Evolutionary conservation across 2,113 vertebrate species (phyloP), one percentile per base, ranked within the genome.

Genomic region (Dasypus novemcinctus): DNA sequence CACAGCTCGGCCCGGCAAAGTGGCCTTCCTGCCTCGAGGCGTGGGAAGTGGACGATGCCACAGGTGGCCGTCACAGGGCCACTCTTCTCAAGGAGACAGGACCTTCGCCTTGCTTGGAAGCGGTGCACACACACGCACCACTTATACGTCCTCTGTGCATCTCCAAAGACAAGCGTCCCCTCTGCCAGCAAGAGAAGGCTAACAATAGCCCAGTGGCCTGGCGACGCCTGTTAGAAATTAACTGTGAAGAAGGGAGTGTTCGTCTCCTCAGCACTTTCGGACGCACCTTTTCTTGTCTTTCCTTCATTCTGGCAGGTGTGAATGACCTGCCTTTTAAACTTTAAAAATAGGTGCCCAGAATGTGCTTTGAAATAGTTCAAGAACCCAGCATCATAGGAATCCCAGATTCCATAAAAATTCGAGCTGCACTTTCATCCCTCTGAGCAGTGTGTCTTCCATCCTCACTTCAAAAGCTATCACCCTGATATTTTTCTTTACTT

Each of bases 341-440:
- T 86, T 95, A 95, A 96, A 96, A 90, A 95, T 87, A 80, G 72
- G 57, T 87, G 64, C 78, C 72, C 64, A 75, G 78, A 66, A 29
- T 36, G 38, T 54, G 33, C 92, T 97, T 96, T 97, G 90, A 93
- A 93, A 93, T 79, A 83, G 69, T 87, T 93, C 86, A 83, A 85
- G 61, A 93, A 80, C 18, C 52, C 11, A 95, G 80, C 78, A 79
- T 83, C 88, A 87, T 49, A 81, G 61, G 78, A 94, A 93, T 92
- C 75, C 41, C 71, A 80, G 49, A 59, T 74, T 69, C 74, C 81
- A 57, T 83, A 68, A 61, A 95, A 81, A 71, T 54, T 61, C 54
- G 64, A 87, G 31, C 80, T 59, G 3, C 43, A 79, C 68, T 87
- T 85, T 85, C 15, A 83, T 66, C 33, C 49, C 52, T 93, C 41